Conservation (phyloP, 2,888 invertebrate species). For the Hirudinaria manillensis region DNA sequence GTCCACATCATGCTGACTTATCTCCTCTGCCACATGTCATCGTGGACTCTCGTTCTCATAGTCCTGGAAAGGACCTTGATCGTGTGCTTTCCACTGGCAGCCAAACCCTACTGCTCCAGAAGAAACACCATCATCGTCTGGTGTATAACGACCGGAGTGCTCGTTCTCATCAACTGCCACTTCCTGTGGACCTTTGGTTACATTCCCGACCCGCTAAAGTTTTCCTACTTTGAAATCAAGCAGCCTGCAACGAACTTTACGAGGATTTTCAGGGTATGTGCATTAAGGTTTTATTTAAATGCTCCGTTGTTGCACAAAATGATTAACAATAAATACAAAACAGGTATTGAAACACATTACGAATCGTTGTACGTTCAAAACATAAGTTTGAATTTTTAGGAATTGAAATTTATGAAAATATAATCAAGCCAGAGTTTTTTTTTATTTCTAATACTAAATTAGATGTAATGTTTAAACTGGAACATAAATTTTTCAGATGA, state of each 20-base stretch:
- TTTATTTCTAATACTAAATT: background rate
- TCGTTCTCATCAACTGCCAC: slow-evolving; percentile 29
- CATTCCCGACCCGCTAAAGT: slow-evolving; percentile 1
- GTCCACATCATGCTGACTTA: slow-evolving; percentile 44
- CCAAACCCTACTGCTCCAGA: slow-evolving; percentile 40
- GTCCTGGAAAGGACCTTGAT: slow-evolving; percentile 45
- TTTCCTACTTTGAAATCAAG: background rate
- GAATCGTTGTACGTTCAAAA: no score
- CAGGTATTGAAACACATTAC: no score
- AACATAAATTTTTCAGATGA: background rate
- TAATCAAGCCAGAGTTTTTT: background rate
- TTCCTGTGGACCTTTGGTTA: slow-evolving; percentile 26
- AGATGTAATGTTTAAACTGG: background rate
- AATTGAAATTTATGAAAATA: background rate
- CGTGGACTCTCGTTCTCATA: slow-evolving; percentile 47
- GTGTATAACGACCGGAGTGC: slow-evolving; percentile 16
- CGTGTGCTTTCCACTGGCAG: slow-evolving; percentile 44
- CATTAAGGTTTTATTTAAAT: background rate
- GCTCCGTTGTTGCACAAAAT: background rate
- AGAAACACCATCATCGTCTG: slow-evolving; percentile 24
- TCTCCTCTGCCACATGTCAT: slow-evolving; percentile 43
- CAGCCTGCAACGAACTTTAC: background rate
- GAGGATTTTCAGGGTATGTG: background rate
- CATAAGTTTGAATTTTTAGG: background rate
- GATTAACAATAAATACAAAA: no score